Conservation (phyloP, 2,888 invertebrate genomes). For the Cenopis cana region DNA sequence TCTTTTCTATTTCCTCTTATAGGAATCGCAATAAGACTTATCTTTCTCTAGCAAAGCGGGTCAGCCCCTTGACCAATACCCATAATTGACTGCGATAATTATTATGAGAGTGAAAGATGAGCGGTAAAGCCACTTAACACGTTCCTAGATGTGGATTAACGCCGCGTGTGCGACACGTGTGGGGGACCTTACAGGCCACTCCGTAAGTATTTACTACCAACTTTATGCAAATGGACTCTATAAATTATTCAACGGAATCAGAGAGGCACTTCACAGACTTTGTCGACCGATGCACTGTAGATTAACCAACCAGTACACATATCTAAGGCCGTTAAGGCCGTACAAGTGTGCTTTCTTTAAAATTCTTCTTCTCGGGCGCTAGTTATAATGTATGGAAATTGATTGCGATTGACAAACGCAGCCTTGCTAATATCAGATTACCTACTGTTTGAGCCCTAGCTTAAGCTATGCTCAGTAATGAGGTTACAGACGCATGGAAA, state of each 20-base stretch:
- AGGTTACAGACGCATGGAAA: no score
- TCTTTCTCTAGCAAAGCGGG: no score
- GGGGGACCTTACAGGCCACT: neutral
- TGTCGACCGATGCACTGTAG: neutral
- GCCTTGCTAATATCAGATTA: no score
- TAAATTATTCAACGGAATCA: neutral
- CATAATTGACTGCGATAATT: neutral
- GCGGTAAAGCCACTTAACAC: slow-evolving; percentile 27
- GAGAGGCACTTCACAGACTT: neutral
- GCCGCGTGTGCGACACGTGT: slow-evolving; percentile 26
- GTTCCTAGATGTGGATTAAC: slow-evolving; percentile 13
- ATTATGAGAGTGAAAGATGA: neutral
- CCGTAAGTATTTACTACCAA: neutral
- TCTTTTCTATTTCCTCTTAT: no score
- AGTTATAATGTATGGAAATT: no score
- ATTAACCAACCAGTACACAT: neutral
- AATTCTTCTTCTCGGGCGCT: no score
- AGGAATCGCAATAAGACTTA: no score
- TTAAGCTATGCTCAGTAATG: no score
- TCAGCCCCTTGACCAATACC: neutral
- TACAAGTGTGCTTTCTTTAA: no score
- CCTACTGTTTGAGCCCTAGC: no score
- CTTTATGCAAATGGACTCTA: slow-evolving; percentile 19
- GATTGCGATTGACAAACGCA: no score
- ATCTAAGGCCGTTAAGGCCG: no score